These are phyloP conservation scores for Drosophila setosimentum DNA, from an alignment of 2,888 invertebrate species.

Conservation along the genomic window DNA sequence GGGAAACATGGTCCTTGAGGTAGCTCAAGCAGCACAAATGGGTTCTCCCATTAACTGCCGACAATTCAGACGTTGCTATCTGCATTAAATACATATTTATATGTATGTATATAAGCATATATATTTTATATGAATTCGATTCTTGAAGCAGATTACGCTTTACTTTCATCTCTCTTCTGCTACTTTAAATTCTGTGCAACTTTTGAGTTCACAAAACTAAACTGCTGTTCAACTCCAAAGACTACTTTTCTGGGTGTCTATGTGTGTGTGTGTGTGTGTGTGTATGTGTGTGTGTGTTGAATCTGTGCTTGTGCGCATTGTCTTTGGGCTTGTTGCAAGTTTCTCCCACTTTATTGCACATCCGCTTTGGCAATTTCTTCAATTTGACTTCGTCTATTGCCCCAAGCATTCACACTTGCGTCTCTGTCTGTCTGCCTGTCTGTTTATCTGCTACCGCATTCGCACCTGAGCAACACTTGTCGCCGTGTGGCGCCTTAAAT, in stretches of 20 bases:
- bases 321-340: conserved; percentile 20
- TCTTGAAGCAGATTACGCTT: not conserved
- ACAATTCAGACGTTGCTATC: no score
- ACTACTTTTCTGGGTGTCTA: not conserved
- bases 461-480: conserved; percentile 48
- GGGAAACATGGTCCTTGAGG: not conserved
- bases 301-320: conserved; percentile 16
- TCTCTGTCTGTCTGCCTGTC: conserved; percentile 6
- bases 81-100: not conserved
- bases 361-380: conserved; percentile 67
- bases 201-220: not conserved
- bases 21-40: no score
- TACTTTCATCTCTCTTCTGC: not conserved
- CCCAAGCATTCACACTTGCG: conserved; percentile 9
- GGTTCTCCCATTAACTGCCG: no score
- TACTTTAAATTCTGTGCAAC: not conserved
- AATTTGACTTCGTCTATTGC: conserved; percentile 47
- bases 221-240: conserved; percentile 13
- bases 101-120: not conserved
- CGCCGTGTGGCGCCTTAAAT: conserved; percentile 59
- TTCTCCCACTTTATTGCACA: conserved; percentile 69
- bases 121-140: not conserved
- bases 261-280: not conserved
- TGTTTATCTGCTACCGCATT: conserved; percentile 12
- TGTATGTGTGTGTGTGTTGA: conserved; percentile 3